Conservation (phyloP, 2,888 invertebrate species). For the Pseudolycoriella hygida region DNA sequence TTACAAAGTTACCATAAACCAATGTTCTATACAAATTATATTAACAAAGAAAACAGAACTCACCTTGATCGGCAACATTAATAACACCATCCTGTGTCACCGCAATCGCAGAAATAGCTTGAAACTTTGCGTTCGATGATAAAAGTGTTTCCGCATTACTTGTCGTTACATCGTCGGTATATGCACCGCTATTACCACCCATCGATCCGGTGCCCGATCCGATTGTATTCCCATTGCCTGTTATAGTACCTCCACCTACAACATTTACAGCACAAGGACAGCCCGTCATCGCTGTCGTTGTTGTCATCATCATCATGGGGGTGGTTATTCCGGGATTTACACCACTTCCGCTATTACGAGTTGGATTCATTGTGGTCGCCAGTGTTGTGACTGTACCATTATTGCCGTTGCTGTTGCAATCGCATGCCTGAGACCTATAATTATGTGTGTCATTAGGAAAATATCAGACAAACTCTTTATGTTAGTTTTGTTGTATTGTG, state of each 20-base stretch:
- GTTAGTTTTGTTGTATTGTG: not conserved
- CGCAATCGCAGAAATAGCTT: slow-evolving; percentile 73
- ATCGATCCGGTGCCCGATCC: slow-evolving; percentile 13
- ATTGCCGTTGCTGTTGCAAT: slow-evolving; percentile 22
- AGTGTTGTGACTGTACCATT: slow-evolving; percentile 18
- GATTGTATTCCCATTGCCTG: slow-evolving; percentile 16
- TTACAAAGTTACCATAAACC: no score
- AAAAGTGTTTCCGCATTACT: slow-evolving; percentile 70
- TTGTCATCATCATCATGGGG: slow-evolving; percentile 13
- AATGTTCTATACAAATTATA: no score
- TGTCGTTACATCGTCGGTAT: slow-evolving; percentile 29
- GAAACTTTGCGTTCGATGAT: slow-evolving; percentile 81
- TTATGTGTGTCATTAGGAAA: slow-evolving; percentile 15
- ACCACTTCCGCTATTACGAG: slow-evolving; percentile 16
- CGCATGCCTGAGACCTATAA: slow-evolving; percentile 27
- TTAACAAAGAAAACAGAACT: slow-evolving; percentile 16
- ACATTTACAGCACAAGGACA: slow-evolving; percentile 17
- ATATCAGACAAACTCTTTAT: slow-evolving; percentile 4
- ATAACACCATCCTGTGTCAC: slow-evolving; percentile 92
- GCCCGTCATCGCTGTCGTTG: slow-evolving; percentile 15
- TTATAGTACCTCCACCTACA: slow-evolving; percentile 17
- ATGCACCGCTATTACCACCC: slow-evolving; percentile 17
- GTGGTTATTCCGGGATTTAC: slow-evolving; percentile 17
- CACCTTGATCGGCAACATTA: slow-evolving; percentile 87
- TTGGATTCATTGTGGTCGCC: slow-evolving; percentile 17